These are phyloP conservation scores for Holocentrus rufus DNA, from an alignment of 2,797 vertebrate species.

Conservation along the genomic window DNA sequence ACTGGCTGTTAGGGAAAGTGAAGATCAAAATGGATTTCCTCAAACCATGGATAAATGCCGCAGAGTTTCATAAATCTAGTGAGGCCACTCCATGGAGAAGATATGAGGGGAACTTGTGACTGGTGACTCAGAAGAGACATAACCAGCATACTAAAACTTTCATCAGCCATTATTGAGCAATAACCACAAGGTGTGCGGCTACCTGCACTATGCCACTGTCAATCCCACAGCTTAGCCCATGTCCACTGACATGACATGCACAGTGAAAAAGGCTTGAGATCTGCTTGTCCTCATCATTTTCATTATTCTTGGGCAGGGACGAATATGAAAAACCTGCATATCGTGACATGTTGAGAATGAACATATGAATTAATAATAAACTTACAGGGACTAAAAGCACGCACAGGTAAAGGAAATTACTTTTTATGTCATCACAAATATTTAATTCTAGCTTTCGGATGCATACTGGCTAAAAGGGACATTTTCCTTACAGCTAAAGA, in stretches of 20 bases:
- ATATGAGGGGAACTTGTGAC: slow-evolving; percentile 15
- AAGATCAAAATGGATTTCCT: slow-evolving; percentile 30
- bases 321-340: slow-evolving; percentile 73
- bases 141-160: slow-evolving; percentile 54
- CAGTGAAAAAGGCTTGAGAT: slow-evolving; percentile 33
- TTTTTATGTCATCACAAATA: slow-evolving; percentile 77
- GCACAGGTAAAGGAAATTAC: slow-evolving; percentile 71
- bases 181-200: slow-evolving; percentile 38
- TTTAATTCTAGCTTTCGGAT: slow-evolving; percentile 73
- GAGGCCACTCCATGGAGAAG: slow-evolving; percentile 21
- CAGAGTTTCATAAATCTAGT: slow-evolving; percentile 25
- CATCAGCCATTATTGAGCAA: slow-evolving; percentile 59
- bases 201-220: slow-evolving; percentile 27
- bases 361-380: slow-evolving; percentile 79
- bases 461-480: slow-evolving; percentile 83
- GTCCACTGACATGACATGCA: slow-evolving; percentile 49
- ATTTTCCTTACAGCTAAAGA: slow-evolving; percentile 89
- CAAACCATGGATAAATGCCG: slow-evolving; percentile 32
- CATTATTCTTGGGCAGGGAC: slow-evolving; percentile 62
- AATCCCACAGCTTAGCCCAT: slow-evolving; percentile 37
- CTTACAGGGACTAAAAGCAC: slow-evolving; percentile 72
- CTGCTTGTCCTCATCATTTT: slow-evolving; percentile 56
- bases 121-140: slow-evolving; percentile 42
- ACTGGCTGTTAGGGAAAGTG: not conserved
- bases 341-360: slow-evolving; percentile 71